Conservation (phyloP, 2,888 invertebrate species). For the Leptarthrus brevirostris region DNA sequence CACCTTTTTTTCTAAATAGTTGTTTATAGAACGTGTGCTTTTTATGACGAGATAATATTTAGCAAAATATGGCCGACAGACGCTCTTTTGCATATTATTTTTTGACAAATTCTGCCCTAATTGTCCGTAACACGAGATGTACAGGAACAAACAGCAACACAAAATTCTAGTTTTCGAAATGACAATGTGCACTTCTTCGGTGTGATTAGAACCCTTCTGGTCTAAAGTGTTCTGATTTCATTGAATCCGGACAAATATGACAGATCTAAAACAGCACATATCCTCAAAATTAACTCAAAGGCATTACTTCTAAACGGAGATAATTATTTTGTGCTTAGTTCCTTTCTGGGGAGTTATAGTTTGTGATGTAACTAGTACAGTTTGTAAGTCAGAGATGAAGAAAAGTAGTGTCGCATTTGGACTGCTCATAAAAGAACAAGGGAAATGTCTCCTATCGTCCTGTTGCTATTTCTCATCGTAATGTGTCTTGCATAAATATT, state of each 20-base stretch:
- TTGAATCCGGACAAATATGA: not conserved
- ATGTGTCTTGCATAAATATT: conserved; percentile 47
- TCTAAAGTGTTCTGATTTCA: too few relatives aligned
- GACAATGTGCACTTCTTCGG: too few relatives aligned
- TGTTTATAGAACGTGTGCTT: too few relatives aligned
- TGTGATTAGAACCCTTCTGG: too few relatives aligned
- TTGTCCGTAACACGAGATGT: too few relatives aligned
- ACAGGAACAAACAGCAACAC: too few relatives aligned
- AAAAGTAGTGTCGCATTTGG: conserved; percentile 39
- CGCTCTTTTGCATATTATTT: too few relatives aligned
- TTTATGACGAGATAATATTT: too few relatives aligned
- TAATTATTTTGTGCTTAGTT: not conserved
- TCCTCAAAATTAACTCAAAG: not conserved
- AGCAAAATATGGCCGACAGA: too few relatives aligned
- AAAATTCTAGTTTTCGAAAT: too few relatives aligned
- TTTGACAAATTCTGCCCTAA: too few relatives aligned
- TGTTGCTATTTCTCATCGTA: conserved; percentile 47
- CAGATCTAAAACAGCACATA: conserved; percentile 32
- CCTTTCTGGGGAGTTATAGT: not conserved
- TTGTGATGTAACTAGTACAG: conserved; percentile 20
- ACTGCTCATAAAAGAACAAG: conserved; percentile 22
- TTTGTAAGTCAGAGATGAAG: conserved; percentile 4
- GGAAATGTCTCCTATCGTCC: conserved; percentile 32
- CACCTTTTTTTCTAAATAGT: too few relatives aligned
- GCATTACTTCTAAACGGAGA: not conserved